Evolutionary conservation across 1,140 invertebrate genomes (phyloP).

Genomic region (Zaprionus lachaisei): DNA sequence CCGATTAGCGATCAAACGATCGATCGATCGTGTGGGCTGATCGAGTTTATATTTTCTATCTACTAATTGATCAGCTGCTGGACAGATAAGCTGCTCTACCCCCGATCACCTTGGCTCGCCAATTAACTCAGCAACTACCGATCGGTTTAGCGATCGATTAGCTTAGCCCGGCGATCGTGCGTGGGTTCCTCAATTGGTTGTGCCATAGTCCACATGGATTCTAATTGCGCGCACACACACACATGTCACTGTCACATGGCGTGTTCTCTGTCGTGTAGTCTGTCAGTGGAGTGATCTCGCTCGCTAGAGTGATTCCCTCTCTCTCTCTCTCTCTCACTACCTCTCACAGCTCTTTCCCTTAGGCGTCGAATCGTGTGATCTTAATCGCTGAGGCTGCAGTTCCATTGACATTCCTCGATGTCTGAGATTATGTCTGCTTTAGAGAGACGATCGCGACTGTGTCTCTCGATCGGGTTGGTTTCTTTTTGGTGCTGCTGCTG

Average conservation of each 20-base stretch:
- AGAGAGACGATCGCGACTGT: slow-evolving; percentile 44
- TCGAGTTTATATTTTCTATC: not conserved
- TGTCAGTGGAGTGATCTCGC: slow-evolving; percentile 29
- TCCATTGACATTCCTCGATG: slow-evolving; percentile 66
- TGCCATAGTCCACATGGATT: slow-evolving; percentile 19
- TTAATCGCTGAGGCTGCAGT: slow-evolving; percentile 45
- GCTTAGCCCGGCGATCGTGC: not conserved
- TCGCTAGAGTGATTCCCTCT: not conserved
- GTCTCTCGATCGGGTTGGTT: slow-evolving; percentile 21
- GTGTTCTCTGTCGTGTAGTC: slow-evolving; percentile 44
- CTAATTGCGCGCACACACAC: slow-evolving; percentile 45
- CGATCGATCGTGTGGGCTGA: slow-evolving; percentile 4
- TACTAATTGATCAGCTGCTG: slow-evolving; percentile 4
- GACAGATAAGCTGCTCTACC: not conserved
- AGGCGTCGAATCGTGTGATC: slow-evolving; percentile 40
- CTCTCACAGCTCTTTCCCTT: not conserved
- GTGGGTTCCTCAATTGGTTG: not conserved
- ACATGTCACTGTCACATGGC: slow-evolving; percentile 41
- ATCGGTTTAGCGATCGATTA: not conserved
- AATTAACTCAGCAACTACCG: not conserved
- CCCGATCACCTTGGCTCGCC: not conserved
- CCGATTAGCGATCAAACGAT: not conserved
- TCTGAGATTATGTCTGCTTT: slow-evolving; percentile 72
- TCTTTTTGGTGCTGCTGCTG: slow-evolving; percentile 27
- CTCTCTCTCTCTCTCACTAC: not conserved